Percentiles rank a stretch among this genome's conserved stretches.
These are phyloP conservation scores for Odobenus rosmarus DNA, from an alignment of 2,113 vertebrate genomes.

Conservation along the genomic window DNA sequence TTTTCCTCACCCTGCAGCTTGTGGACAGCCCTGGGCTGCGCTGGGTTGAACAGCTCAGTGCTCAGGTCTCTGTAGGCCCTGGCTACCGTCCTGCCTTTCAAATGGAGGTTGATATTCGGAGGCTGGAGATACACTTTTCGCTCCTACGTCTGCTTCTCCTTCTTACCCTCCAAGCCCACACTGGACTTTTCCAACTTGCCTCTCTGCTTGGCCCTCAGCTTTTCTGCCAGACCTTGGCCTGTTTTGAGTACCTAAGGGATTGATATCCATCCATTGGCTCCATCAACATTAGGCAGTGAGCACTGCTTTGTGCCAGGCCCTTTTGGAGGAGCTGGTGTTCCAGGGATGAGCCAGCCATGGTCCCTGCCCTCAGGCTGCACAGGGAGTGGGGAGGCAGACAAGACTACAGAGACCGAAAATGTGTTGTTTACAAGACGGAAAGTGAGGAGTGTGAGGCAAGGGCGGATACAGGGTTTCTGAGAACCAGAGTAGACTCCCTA, in stretches of 20 bases:
- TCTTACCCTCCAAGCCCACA: neutral
- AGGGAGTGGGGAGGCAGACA: neutral
- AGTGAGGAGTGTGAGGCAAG: neutral
- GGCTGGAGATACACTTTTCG: neutral
- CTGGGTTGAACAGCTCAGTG: rapidly evolving
- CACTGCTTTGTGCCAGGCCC: neutral
- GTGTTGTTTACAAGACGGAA: neutral
- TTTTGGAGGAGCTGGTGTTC: neutral
- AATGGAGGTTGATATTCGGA: rapidly evolving
- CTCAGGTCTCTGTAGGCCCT: too few species aligned
- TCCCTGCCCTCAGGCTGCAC: neutral
- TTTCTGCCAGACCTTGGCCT: neutral
- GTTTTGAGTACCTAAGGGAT: neutral
- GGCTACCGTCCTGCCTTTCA: neutral
- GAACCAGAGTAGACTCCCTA: neutral
- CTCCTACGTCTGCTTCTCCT: neutral
- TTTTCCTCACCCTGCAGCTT: neutral
- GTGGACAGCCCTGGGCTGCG: neutral
- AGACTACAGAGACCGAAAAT: neutral
- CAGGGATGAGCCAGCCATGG: neutral
- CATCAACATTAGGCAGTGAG: neutral
- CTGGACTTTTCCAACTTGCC: neutral
- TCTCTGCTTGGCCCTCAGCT: neutral
- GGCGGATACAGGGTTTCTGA: neutral
- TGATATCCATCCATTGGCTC: neutral